Conservation (phyloP, 2,888 invertebrate genomes). For the Sturmia bella region DNA sequence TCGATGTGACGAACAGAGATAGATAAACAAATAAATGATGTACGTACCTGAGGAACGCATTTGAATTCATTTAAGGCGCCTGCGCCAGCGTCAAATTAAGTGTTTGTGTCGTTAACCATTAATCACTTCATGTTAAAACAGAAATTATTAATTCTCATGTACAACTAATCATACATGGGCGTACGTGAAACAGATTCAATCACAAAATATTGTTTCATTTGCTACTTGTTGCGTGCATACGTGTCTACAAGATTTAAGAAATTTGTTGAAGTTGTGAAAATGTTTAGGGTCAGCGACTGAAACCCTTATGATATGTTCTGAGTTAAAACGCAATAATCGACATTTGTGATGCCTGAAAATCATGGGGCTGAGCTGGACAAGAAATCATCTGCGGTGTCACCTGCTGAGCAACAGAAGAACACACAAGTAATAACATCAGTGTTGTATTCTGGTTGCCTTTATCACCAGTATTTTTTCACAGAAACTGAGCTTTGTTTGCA, state of each 20-base stretch:
- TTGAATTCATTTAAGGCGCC: slow-evolving; percentile 75
- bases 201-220: slow-evolving; percentile 14
- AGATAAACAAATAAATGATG: slow-evolving; percentile 50
- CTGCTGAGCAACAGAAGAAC: slow-evolving; percentile 68
- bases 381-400: slow-evolving; percentile 61
- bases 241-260: not conserved
- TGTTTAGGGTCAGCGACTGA: slow-evolving; percentile 20
- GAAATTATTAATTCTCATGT: slow-evolving; percentile 46
- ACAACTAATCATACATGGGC: slow-evolving; percentile 17
- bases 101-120: slow-evolving; percentile 80
- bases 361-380: slow-evolving; percentile 8
- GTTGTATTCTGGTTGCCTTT: slow-evolving; percentile 11
- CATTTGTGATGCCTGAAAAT: slow-evolving; percentile 7
- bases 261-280: slow-evolving; percentile 5
- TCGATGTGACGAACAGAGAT: slow-evolving; percentile 63
- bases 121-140: slow-evolving; percentile 74
- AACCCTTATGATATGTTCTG: not conserved
- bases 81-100: slow-evolving; percentile 80
- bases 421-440: slow-evolving; percentile 62
- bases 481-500: slow-evolving; percentile 1
- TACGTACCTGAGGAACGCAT: slow-evolving; percentile 32
- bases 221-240: slow-evolving; percentile 13
- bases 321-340: slow-evolving; percentile 20
- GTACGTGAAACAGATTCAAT: slow-evolving; percentile 40
- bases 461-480: slow-evolving; percentile 21